Conservation (phyloP, 2,888 invertebrate species). For the Megastigmus dorsalis region DNA sequence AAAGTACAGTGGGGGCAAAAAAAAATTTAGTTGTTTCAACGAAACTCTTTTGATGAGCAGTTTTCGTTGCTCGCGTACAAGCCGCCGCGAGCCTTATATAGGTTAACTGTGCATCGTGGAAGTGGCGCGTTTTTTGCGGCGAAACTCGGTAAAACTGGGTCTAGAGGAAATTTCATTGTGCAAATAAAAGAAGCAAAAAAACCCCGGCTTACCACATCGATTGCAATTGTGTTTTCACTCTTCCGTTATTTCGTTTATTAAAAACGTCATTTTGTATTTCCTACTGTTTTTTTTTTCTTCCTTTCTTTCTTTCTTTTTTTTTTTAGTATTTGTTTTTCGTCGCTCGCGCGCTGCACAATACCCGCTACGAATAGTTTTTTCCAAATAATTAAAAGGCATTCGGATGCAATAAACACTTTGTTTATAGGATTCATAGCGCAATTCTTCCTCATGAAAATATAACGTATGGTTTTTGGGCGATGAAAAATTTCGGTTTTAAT, state of each 20-base stretch:
- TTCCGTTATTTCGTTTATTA: neutral
- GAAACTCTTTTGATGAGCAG: slow-evolving; percentile 28
- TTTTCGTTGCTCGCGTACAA: neutral
- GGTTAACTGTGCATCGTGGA: slow-evolving; percentile 9
- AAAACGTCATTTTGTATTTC: too few species aligned
- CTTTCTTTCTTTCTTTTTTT: too few species aligned
- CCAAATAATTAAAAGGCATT: too few species aligned
- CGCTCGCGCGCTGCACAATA: neutral
- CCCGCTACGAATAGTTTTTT: too few species aligned
- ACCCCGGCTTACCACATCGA: neutral
- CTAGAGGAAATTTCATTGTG: slow-evolving; percentile 32
- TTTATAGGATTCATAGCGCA: too few species aligned
- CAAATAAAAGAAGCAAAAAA: slow-evolving; percentile 15
- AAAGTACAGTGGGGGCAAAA: too few species aligned
- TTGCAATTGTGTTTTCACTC: slow-evolving; percentile 13
- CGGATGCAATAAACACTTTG: too few species aligned
- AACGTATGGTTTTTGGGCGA: too few species aligned
- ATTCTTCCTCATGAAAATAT: too few species aligned
- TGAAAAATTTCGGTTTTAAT: too few species aligned
- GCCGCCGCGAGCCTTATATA: slow-evolving; percentile 5
- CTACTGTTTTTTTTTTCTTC: too few species aligned
- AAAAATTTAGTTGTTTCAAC: slow-evolving; percentile 18
- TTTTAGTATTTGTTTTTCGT: neutral
- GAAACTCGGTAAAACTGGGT: slow-evolving; percentile 15
- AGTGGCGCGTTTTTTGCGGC: neutral